Base-by-base conservation (phyloP, 2,888 invertebrate genomes). In the Pantelozetes paolii region DNA sequence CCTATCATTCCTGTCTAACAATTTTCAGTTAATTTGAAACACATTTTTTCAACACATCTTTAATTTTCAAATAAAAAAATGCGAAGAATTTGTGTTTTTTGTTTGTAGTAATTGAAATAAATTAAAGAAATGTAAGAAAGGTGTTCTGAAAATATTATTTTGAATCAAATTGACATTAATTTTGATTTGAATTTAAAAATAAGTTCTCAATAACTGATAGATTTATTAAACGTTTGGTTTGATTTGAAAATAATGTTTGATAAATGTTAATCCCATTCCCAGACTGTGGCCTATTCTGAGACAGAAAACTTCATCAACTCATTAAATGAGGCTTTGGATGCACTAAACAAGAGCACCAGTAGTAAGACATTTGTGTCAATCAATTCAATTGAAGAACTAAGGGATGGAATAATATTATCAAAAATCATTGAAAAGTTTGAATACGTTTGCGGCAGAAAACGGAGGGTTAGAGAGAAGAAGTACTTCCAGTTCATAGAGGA, bases 401-500 rank as follows among this genome's bases (percentile, higher is more conserved):
- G 67, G 15, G 67, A 67, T 23, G 67, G 67, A 3, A n/a, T 23
- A 20, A 20, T 67, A 2, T 67, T 67, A 42, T 40, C 67, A 2
- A 42, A 32, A 67, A 42, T 67, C 42, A 42, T 67, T 3, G 67
- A 67, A 26, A 36, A 42, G 5, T 67, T 67, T 42, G 67, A 67
- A 42, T 23, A 18, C 2, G 40, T 40, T 42, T 67, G 67, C 42
- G 67, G 67, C 40, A 30, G 67, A 36, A 67, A 67, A 42, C n/a
- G 67, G 11, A n/a, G 67, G 6, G 67, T 67, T 20, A 36, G 42
- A 36, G 40, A 67, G 26, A 23, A 36, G 40, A 36, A 42, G 23
- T 67, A 67, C 67, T 67, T 23, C 32, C 40, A 67, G 9, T 67
- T 67, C 67, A 42, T 67, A 20, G 67, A 67, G 42, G 67, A 67